Conservation (phyloP, 1,140 invertebrate species). For the Oncopeltus fasciatus region DNA sequence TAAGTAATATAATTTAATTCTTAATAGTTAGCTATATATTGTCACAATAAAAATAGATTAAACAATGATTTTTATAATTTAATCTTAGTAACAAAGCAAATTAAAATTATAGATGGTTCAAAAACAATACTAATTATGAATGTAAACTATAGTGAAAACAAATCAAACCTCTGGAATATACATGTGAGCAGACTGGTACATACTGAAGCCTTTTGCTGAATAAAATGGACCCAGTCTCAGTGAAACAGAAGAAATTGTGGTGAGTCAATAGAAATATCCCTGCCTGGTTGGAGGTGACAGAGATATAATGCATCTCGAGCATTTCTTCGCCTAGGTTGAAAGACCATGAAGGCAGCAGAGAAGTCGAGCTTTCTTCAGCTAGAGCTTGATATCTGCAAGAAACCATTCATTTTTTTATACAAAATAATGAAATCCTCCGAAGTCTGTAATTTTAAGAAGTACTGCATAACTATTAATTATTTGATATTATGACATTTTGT, state of each 20-base stretch:
- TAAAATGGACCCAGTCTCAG: conserved; percentile 54
- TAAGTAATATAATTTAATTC: too few species aligned
- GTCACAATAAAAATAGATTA: too few species aligned
- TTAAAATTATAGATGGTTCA: too few species aligned
- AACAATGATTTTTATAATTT: too few species aligned
- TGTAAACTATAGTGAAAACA: too few species aligned
- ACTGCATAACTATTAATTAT: neutral
- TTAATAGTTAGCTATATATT: too few species aligned
- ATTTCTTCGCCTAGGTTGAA: conserved; percentile 65
- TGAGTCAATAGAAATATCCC: conserved; percentile 56
- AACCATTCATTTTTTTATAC: neutral
- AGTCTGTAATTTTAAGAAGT: neutral
- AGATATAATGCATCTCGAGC: conserved; percentile 43
- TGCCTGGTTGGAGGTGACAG: conserved; percentile 34
- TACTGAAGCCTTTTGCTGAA: conserved; percentile 71
- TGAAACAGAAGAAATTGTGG: conserved; percentile 58
- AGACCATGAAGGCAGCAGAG: conserved; percentile 52
- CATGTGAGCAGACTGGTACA: conserved; percentile 52
- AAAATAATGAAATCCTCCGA: neutral
- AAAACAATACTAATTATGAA: too few species aligned
- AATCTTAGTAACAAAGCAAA: too few species aligned
- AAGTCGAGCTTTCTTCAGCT: conserved; percentile 35
- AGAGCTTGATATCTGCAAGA: conserved; percentile 46
- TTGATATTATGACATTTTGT: too few species aligned
- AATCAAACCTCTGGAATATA: conserved; percentile 59